These are phyloP conservation scores for Aleiodes sp. DNA, from an alignment of 1,140 invertebrate genomes.

Conservation along the genomic window DNA sequence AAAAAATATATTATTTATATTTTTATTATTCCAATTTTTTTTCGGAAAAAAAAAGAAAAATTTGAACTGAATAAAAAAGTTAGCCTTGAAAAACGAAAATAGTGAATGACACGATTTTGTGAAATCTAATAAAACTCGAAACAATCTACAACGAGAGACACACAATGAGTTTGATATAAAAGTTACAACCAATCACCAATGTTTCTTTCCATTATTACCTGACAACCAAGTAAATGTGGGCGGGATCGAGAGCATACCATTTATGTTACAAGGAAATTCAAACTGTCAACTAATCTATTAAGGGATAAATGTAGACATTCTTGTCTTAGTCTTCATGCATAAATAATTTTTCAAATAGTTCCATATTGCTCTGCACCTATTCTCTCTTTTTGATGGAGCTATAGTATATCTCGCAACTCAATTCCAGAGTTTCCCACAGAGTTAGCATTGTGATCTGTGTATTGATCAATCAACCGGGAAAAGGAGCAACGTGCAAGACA, in stretches of 20 bases:
- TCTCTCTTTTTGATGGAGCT: neutral
- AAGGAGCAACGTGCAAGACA: neutral
- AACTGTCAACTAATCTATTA: neutral
- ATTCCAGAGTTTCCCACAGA: neutral
- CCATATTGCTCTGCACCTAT: no score
- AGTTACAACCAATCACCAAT: neutral
- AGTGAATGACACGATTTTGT: neutral
- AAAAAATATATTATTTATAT: neutral
- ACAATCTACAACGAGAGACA: neutral
- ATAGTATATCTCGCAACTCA: neutral
- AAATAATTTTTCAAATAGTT: neutral
- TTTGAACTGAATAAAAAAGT: neutral
- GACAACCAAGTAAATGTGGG: slow-evolving; percentile 48
- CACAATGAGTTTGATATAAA: neutral
- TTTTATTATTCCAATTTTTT: neutral
- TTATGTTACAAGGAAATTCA: neutral
- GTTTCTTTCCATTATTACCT: slow-evolving; percentile 44
- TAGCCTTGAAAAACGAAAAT: neutral
- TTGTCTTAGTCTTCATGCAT: neutral
- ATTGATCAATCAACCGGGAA: slow-evolving; percentile 57
- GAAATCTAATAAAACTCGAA: slow-evolving; percentile 14
- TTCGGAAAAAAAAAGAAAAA: no score
- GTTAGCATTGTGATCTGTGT: neutral
- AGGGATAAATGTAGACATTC: neutral
- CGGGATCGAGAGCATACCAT: slow-evolving; percentile 37